A percentile compares a stretch with the other conserved stretches of the same genome.
Evolutionary conservation across 2,113 vertebrate species (phyloP).

Genomic region (Neopipo cinnamomea): DNA sequence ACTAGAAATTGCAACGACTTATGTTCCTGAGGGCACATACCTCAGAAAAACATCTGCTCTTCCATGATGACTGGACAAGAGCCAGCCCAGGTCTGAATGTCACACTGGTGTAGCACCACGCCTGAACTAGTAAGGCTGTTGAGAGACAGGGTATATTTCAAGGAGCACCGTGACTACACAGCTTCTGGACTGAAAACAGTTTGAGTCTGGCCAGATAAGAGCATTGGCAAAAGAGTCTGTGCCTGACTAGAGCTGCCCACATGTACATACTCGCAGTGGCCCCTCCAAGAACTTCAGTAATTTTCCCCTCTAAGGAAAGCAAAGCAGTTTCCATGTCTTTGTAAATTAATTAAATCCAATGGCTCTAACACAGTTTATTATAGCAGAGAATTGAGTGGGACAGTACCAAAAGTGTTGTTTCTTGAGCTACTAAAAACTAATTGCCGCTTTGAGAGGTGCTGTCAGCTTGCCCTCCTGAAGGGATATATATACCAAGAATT

Average conservation of each 20-base stretch:
- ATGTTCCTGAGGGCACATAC: neutral
- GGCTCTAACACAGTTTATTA: neutral
- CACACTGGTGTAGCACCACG: fast-evolving
- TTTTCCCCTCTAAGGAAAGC: neutral
- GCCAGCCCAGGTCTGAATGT: neutral
- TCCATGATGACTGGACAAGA: fast-evolving
- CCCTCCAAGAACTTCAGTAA: neutral
- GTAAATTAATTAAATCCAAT: slow-evolving; percentile 1
- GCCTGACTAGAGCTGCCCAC: neutral
- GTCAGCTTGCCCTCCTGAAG: neutral
- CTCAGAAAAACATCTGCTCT: neutral
- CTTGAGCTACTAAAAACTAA: neutral
- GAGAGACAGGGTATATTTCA: fast-evolving
- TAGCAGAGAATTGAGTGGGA: neutral
- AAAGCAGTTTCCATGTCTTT: neutral
- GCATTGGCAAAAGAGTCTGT: neutral
- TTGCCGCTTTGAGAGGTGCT: neutral
- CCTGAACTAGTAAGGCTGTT: neutral
- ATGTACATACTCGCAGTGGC: neutral
- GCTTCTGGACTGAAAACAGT: neutral
- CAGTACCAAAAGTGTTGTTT: neutral
- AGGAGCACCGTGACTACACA: fast-evolving
- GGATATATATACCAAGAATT: neutral
- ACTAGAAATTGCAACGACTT: fast-evolving
- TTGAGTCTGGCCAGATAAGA: neutral